A percentile compares a stretch with the other conserved stretches of the same genome.
Evolutionary conservation across 2,797 vertebrate species (phyloP).

Genomic region (Enteromius mattozi): DNA sequence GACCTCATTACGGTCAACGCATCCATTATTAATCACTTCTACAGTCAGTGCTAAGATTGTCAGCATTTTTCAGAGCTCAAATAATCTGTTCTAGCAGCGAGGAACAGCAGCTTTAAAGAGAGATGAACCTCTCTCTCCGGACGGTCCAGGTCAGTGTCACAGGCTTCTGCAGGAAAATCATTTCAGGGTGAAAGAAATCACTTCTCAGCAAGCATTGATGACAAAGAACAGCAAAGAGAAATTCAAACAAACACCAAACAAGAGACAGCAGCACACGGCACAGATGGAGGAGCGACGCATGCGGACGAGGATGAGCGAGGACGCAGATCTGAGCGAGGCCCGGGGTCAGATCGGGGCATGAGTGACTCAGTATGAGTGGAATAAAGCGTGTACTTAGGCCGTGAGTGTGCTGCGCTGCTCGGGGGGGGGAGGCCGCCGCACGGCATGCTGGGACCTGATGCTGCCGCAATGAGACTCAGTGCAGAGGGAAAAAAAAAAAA

Average conservation of each 20-base stretch:
- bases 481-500: constrained; percentile 45
- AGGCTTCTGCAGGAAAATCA: constrained; percentile 52
- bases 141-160: constrained; percentile 31
- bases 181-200: constrained; percentile 53
- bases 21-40: background rate
- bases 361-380: constrained; percentile 28
- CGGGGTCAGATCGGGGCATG: background rate
- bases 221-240: constrained; percentile 59
- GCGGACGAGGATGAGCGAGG: background rate
- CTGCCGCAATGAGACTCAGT: constrained; percentile 53
- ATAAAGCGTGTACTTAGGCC: constrained; percentile 63
- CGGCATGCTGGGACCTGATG: constrained; percentile 52
- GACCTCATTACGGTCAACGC: background rate
- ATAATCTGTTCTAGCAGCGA: background rate
- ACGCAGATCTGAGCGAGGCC: constrained; percentile 3
- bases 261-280: constrained; percentile 55
- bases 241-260: constrained; percentile 53
- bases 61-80: background rate
- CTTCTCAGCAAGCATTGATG: constrained; percentile 50
- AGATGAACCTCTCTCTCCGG: background rate
- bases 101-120: background rate
- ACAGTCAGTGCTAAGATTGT: background rate
- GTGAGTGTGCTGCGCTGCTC: constrained; percentile 50
- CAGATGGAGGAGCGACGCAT: constrained; percentile 74
- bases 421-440: constrained; percentile 54